Conservation (phyloP, 2,113 vertebrate genomes). For the Sterrhoptilus dennistouni region DNA sequence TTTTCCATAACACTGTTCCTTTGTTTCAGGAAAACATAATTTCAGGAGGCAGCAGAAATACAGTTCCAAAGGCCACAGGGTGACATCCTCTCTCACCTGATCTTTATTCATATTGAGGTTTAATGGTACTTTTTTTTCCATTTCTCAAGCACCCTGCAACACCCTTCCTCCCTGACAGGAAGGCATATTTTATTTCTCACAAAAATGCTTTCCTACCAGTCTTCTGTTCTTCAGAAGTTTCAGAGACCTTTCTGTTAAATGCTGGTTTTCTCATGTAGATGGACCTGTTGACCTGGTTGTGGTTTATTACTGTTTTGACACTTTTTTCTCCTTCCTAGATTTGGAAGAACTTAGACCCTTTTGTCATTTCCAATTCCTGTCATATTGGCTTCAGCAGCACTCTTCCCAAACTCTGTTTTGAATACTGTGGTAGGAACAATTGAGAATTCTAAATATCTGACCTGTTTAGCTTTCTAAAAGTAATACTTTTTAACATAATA, state of each 20-base stretch:
- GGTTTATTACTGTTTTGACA: slow-evolving; percentile 68
- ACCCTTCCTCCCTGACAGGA: slow-evolving; percentile 83
- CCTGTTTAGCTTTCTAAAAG: slow-evolving; percentile 57
- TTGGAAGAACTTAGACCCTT: slow-evolving; percentile 57
- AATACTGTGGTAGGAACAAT: slow-evolving; percentile 15
- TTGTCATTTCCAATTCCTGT: slow-evolving; percentile 54
- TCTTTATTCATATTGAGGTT: slow-evolving; percentile 77
- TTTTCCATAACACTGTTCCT: slow-evolving; percentile 78
- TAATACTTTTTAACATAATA: slow-evolving; percentile 43
- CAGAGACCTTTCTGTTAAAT: slow-evolving; percentile 64
- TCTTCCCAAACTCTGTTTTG: slow-evolving; percentile 61
- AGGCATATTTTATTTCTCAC: slow-evolving; percentile 79
- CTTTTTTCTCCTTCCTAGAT: slow-evolving; percentile 64
- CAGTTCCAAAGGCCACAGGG: slow-evolving; percentile 76
- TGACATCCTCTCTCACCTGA: slow-evolving; percentile 82
- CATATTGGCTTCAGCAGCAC: slow-evolving; percentile 61
- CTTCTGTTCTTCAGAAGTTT: slow-evolving; percentile 75
- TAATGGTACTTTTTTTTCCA: slow-evolving; percentile 73
- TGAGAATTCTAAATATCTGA: slow-evolving; percentile 45
- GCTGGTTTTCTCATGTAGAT: slow-evolving; percentile 54
- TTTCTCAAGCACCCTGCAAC: slow-evolving; percentile 78
- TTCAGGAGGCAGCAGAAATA: slow-evolving; percentile 76
- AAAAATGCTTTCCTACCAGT: slow-evolving; percentile 70
- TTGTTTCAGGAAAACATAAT: slow-evolving; percentile 79
- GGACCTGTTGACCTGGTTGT: slow-evolving; percentile 67